Evolutionary conservation across 2,113 vertebrate species (phyloP), one percentile per base, ranked within the genome.

Genomic region (Centropristis striata): DNA sequence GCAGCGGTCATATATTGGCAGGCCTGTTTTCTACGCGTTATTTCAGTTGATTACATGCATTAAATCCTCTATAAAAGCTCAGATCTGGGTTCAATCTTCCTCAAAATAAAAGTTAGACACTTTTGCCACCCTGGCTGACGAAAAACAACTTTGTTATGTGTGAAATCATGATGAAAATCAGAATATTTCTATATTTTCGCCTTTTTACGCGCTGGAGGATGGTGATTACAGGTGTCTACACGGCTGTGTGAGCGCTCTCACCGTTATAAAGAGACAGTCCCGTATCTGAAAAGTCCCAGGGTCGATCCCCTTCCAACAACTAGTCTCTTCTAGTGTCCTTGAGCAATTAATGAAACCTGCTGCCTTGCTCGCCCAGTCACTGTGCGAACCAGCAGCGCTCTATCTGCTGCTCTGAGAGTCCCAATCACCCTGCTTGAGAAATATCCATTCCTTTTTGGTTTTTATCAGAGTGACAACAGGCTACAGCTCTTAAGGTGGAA

Each of bases 141-240:
- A 39, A 60, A n/a, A 60, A 20, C 13, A 49, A 71, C 71, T 80
- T 49, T n/a, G n/a, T n/a, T n/a, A n/a, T n/a, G n/a, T n/a, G n/a
- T n/a, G n/a, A n/a, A n/a, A n/a, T n/a, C n/a, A n/a, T n/a, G n/a
- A n/a, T n/a, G n/a, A n/a, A n/a, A n/a, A n/a, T 39, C 8, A 21
- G 28, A 78, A 25, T 27, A 44, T 13, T 5, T 49, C 4, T 12
- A n/a, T 18, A 27, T 20, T 25, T 60, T 71, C 4, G 37, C 25
- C 2, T 20, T 47, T 86, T 83, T 87, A 73, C 70, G 81, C 77
- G 37, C 81, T 0, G 44, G 1, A 14, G 23, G 11, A 47, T 32
- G 15, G 9, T 54, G 20, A 65, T 39, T 36, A 50, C 28, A 72
- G 27, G 63, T 74, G 69, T 74, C 23, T 23, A 23, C 27, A 5